Evolutionary conservation across 2,888 invertebrate species (phyloP).

Genomic region (Meliscaeva auricollis): DNA sequence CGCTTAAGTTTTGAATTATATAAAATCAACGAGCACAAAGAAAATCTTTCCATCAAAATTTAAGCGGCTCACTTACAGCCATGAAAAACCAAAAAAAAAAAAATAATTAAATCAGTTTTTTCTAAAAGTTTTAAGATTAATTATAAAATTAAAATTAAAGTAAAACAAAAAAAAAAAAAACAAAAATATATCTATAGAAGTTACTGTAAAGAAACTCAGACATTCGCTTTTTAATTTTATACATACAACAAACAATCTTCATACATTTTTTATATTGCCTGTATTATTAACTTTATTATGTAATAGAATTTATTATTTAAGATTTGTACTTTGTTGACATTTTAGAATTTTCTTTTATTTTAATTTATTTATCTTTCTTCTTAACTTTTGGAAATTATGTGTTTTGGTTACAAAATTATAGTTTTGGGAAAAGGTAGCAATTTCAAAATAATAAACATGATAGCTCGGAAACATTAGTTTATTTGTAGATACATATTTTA

Average conservation of each 20-base stretch:
- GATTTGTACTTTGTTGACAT: too few relatives aligned
- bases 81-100: conserved; percentile 54
- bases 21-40: conserved; percentile 70
- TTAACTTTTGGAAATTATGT: too few relatives aligned
- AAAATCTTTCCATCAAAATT: conserved; percentile 75
- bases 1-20: conserved; percentile 70
- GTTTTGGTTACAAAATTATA: too few relatives aligned
- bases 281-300: neutral
- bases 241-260: conserved; percentile 22
- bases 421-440: too few relatives aligned
- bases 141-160: conserved; percentile 30
- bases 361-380: too few relatives aligned
- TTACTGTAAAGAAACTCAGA: conserved; percentile 64
- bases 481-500: too few relatives aligned
- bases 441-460: too few relatives aligned
- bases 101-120: conserved; percentile 49
- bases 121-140: conserved; percentile 64
- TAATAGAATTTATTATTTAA: neutral
- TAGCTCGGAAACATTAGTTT: too few relatives aligned
- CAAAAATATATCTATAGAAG: conserved; percentile 38
- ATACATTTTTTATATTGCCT: conserved; percentile 1
- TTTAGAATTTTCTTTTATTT: too few relatives aligned
- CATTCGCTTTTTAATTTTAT: conserved; percentile 57
- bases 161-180: conserved; percentile 25
- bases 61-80: conserved; percentile 75